Evolutionary conservation across 1,140 invertebrate species (phyloP).

Genomic region (Ctenoplectra terminalis): DNA sequence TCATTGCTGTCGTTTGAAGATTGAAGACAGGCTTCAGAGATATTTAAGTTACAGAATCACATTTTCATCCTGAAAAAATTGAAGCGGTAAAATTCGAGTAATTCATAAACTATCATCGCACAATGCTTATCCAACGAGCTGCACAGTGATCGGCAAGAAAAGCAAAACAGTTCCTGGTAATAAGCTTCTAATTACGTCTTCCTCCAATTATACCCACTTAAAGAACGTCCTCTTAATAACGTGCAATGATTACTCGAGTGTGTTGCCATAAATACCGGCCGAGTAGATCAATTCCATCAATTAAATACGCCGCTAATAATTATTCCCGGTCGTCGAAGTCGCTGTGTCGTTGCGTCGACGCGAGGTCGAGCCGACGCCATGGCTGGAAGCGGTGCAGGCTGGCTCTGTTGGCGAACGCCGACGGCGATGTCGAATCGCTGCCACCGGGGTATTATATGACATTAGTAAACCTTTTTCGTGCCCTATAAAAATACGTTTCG

Average conservation of each 20-base stretch:
- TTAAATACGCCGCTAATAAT: slow-evolving; percentile 72
- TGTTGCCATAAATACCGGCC: slow-evolving; percentile 52
- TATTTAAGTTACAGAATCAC: too few relatives aligned
- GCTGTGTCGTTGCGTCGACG: slow-evolving; percentile 19
- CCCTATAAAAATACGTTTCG: slow-evolving; percentile 56
- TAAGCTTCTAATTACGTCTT: slow-evolving; percentile 74
- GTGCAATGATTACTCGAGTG: slow-evolving; percentile 67
- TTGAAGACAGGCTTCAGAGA: too few relatives aligned
- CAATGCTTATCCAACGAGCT: too few relatives aligned
- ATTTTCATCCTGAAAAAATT: too few relatives aligned
- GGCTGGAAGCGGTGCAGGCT: neutral
- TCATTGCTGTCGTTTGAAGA: too few relatives aligned
- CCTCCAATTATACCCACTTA: slow-evolving; percentile 74
- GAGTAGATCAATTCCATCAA: slow-evolving; percentile 71
- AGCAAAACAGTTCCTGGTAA: slow-evolving; percentile 58
- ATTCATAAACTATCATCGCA: neutral
- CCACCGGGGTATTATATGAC: slow-evolving; percentile 38
- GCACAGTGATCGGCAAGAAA: neutral
- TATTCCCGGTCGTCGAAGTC: slow-evolving; percentile 55
- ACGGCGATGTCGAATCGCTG: neutral
- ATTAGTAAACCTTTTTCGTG: slow-evolving; percentile 60
- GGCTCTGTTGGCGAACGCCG: neutral
- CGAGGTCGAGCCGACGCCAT: neutral
- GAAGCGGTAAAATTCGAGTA: too few relatives aligned
- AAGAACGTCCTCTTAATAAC: slow-evolving; percentile 66